Evolutionary conservation across 1,140 invertebrate genomes (phyloP), one percentile per base, ranked within the genome.

Genomic region (Rhysida immarginata): DNA sequence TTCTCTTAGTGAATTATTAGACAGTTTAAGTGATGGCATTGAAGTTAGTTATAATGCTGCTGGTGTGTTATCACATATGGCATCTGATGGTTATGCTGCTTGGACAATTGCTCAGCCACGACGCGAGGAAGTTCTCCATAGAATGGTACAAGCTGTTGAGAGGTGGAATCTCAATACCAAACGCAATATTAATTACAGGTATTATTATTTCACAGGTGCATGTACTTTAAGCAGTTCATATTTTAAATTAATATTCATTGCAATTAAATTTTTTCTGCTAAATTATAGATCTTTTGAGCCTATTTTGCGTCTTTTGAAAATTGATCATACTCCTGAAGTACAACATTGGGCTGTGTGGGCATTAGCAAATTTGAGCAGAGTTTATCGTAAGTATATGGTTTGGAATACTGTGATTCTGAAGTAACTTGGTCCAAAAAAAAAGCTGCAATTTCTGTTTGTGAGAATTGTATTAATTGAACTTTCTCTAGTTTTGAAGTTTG

Each of bases 341-440:
- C 90, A 95, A 67, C 81, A 91, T 66, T 96, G 93, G 93, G 90
- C 92, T 1, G 83, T 88, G n/a, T 98, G 94, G 94, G 95, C 93
- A 3, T 74, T 98, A 41, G 91, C 92, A 26, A 98, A 98, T 75
- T 77, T 98, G 20, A 97, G 92, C 14, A 81, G 80, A 62, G 88
- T 96, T 44, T 90, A 90, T 70, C 83, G 86, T 90, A 74, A 83
- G 84, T 84, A 65, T n/a, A n/a, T n/a, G n/a, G n/a, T n/a, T n/a
- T n/a, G n/a, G n/a, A n/a, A n/a, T n/a, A n/a, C n/a, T n/a, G n/a
- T n/a, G n/a, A n/a, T n/a, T n/a, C n/a, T n/a, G n/a, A n/a, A n/a
- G n/a, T n/a, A n/a, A n/a, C n/a, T n/a, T n/a, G n/a, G n/a, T n/a
- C n/a, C n/a, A n/a, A n/a, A n/a, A n/a, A n/a, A n/a, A n/a, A n/a